A percentile compares a stretch with the other conserved stretches of the same genome.
phyloP scores from a whole-genome alignment of 2,888 invertebrate species.

The Malachius bipustulatus region DNA sequence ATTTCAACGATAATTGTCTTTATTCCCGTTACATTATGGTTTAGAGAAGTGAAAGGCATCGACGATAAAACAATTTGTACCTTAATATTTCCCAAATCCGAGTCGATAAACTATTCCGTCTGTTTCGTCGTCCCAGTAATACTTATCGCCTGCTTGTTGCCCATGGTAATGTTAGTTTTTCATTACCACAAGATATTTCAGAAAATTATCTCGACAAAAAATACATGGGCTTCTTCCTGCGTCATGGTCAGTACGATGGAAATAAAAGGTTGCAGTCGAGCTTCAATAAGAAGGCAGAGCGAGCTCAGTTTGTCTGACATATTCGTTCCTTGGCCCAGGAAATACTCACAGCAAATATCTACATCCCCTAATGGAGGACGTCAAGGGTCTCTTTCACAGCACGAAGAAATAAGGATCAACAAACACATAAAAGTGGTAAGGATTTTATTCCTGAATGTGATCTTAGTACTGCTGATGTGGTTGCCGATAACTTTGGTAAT shows the following conservation, averaged over 20 bases:
- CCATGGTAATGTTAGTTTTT: slow-evolving; percentile 42
- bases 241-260: slow-evolving; percentile 31
- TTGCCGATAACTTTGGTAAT: slow-evolving; percentile 43
- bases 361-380: slow-evolving; percentile 29
- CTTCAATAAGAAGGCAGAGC: slow-evolving; percentile 36
- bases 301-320: slow-evolving; percentile 40
- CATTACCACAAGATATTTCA: slow-evolving; percentile 45
- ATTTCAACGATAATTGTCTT: slow-evolving; percentile 38
- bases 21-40: slow-evolving; percentile 43
- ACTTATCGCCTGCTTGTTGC: slow-evolving; percentile 40
- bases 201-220: slow-evolving; percentile 41
- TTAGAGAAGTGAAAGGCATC: slow-evolving; percentile 30
- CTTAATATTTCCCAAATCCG: slow-evolving; percentile 41
- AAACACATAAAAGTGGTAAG: slow-evolving; percentile 44
- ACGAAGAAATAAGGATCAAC: slow-evolving; percentile 40
- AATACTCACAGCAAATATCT: slow-evolving; percentile 33
- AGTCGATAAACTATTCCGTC: slow-evolving; percentile 37
- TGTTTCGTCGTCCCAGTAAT: slow-evolving; percentile 42
- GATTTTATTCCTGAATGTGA: slow-evolving; percentile 41
- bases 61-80: slow-evolving; percentile 37
- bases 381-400: slow-evolving; percentile 38
- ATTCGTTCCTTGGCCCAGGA: slow-evolving; percentile 39
- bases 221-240: slow-evolving; percentile 41
- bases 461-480: slow-evolving; percentile 47
- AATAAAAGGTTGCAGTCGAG: slow-evolving; percentile 22